Evolutionary conservation across 2,113 vertebrate genomes (phyloP), one percentile per base, ranked within the genome.

Genomic region (Hippocampus barbouri): DNA sequence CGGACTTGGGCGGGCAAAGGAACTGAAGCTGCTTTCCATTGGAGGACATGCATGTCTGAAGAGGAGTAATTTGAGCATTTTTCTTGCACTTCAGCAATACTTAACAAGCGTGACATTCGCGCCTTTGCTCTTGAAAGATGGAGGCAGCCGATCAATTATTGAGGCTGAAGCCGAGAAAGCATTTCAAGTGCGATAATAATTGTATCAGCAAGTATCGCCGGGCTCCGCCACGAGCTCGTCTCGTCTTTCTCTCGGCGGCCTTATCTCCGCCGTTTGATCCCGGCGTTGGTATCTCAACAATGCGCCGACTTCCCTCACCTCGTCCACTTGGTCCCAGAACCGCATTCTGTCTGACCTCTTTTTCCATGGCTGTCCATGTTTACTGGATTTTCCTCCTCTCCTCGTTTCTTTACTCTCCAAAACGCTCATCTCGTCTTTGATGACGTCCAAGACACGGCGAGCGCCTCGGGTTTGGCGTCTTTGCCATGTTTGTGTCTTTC

Each of bases 111-210:
- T 78, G 71, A 80, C 80, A 76, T 79, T 66, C 66, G 59, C 40
- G 49, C 21, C 73, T 68, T 69, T 54, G 70, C 49, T 69, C 56
- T 67, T 69, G 76, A 68, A 51, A 79, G 73, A 80, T 70, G 79
- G 75, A 80, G 70, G 76, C 69, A 69, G 64, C 65, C 83, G 77
- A 86, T 83, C 80, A 82, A 66, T 63, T 85, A 69, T 54, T 80
- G 68, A 85, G 74, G 73, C 54, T 51, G 66, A 20, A 80, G 79
- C 73, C 75, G 68, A 71, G 73, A 79, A 69, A 68, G 62, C 34
- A 70, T 76, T 77, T 73, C 43, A 81, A 81, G 72, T 25, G 25
- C 66, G n/a, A 18, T 64, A 49, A 70, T 78, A 70, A 84, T 85
- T 81, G 77, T 61, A 73, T 63, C 25, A 57, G 72, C 57, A 12